Evolutionary conservation across 2,113 vertebrate genomes (phyloP), one percentile per base, ranked within the genome.

Genomic region (Crotalus viridis): DNA sequence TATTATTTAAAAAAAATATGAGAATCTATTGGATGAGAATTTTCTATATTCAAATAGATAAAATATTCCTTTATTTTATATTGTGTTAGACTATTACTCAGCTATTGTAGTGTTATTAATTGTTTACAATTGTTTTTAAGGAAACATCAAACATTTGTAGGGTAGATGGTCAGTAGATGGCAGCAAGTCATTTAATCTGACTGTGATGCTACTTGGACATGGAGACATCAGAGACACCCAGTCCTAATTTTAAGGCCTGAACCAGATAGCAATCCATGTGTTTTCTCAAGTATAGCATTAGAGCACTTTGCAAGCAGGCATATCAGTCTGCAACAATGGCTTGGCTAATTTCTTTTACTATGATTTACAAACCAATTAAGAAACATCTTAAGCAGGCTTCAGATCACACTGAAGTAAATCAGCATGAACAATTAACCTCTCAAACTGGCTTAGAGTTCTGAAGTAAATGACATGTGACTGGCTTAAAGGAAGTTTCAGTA

Each of bases 111-210:
- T 91, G 90, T 92, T 94, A 55, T 89, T 95, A 95, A 96, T 96
- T 97, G 97, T 97, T 97, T 85, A 88, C 95, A 92, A 89, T 15
- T 90, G 93, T 94, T 91, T 51, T 61, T 95, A 96, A 97, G 93
- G 94, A 94, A 96, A 93, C 96, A 64, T 92, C 88, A 96, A 96
- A 96, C 94, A 94, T n/a, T 91, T 96, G 94, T 94, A 95, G 96
- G 90, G 87, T 92, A 92, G 91, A n/a, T 96, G 95, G 96, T 97
- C 97, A 98, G 96, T 97, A 98, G 96, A 92, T 96, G 95, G 94
- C 97, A 98, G 97, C 96, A 97, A 97, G 97, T 96, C 94, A 97
- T 97, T 97, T 96, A 97, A 93, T 96, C 92, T 95, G 85, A 95
- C 95, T 97, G 88, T 94, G 96, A 91, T 93, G 90, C 95, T 55